Evolutionary conservation across 30 jellyfish, hydroid and myxozoan species (phyloP).

Genomic region (Clytia hemisphaerica): DNA sequence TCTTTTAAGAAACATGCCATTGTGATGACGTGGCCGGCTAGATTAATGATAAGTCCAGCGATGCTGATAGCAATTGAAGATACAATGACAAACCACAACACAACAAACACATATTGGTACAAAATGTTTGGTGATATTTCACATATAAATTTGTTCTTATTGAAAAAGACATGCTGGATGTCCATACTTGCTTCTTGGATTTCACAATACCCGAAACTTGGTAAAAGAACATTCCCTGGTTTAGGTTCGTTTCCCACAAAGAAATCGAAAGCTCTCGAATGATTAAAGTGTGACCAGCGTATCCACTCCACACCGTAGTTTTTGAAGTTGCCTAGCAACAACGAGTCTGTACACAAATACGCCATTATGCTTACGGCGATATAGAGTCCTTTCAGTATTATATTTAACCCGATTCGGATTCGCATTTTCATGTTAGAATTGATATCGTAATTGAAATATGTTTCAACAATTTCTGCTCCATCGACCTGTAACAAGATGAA

Average conservation of each 20-base stretch:
- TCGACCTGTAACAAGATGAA: too few relatives aligned
- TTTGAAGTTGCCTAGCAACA: too few relatives aligned
- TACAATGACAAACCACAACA: constrained; percentile 8
- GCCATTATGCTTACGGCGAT: too few relatives aligned
- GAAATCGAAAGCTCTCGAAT: constrained; percentile 6
- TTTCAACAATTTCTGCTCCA: too few relatives aligned
- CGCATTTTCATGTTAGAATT: too few relatives aligned
- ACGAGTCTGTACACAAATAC: too few relatives aligned
- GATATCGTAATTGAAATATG: too few relatives aligned
- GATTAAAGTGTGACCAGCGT: constrained; percentile 8
- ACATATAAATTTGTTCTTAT: constrained; percentile 7
- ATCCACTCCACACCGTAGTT: too few relatives aligned
- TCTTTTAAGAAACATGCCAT: constrained; percentile 7
- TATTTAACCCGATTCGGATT: too few relatives aligned
- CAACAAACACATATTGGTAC: constrained; percentile 14
- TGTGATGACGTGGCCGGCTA: constrained; percentile 14
- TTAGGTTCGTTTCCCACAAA: constrained; percentile 12
- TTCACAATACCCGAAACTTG: constrained; percentile 16
- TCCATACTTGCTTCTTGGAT: constrained; percentile 23
- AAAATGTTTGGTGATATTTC: constrained; percentile 16
- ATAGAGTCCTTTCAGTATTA: too few relatives aligned
- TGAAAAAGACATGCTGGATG: constrained; percentile 8
- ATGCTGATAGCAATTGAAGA: constrained; percentile 5
- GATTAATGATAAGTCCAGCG: neutral
- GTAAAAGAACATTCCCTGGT: constrained; percentile 15